Evolutionary conservation across 2,888 invertebrate genomes (phyloP).

Genomic region (Erebia aethiops): DNA sequence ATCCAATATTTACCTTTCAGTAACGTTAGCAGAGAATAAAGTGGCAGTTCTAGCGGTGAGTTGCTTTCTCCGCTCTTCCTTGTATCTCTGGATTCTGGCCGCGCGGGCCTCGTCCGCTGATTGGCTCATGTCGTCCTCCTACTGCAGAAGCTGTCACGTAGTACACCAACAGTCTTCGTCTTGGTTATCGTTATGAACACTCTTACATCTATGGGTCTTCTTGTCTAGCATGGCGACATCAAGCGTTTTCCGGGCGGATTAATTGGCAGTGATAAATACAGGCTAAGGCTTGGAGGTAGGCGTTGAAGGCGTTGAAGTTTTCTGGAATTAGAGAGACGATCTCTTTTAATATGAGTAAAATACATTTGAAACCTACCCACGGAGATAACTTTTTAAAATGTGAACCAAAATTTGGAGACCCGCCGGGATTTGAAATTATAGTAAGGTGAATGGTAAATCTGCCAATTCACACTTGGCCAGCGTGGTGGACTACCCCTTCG

Average conservation of each 20-base stretch:
- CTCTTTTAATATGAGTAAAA: conserved; percentile 5
- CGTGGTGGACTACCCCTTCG: no score
- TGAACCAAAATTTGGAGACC: no score
- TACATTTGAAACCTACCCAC: neutral
- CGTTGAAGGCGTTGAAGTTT: conserved; percentile 53
- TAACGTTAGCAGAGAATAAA: conserved; percentile 86
- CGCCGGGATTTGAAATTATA: no score
- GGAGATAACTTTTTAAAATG: no score
- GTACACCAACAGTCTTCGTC: conserved; percentile 58
- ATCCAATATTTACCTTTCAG: conserved; percentile 63
- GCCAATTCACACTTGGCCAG: no score
- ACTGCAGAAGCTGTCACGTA: conserved; percentile 63
- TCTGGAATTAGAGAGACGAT: conserved; percentile 59
- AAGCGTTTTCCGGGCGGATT: conserved; percentile 73
- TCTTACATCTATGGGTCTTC: conserved; percentile 60
- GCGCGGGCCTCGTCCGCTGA: conserved; percentile 79
- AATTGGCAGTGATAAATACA: conserved; percentile 76
- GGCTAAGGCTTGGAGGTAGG: conserved; percentile 61
- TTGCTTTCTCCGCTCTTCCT: conserved; percentile 88
- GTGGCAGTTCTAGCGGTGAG: conserved; percentile 83
- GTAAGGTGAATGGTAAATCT: no score
- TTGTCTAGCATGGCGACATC: conserved; percentile 78
- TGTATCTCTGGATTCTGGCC: conserved; percentile 87
- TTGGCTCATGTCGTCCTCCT: conserved; percentile 64
- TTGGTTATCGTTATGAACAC: conserved; percentile 52